Percentiles rank a stretch among this genome's conserved stretches.
Conservation (phyloP, 2,888 invertebrate species). For the Arge pagana region DNA sequence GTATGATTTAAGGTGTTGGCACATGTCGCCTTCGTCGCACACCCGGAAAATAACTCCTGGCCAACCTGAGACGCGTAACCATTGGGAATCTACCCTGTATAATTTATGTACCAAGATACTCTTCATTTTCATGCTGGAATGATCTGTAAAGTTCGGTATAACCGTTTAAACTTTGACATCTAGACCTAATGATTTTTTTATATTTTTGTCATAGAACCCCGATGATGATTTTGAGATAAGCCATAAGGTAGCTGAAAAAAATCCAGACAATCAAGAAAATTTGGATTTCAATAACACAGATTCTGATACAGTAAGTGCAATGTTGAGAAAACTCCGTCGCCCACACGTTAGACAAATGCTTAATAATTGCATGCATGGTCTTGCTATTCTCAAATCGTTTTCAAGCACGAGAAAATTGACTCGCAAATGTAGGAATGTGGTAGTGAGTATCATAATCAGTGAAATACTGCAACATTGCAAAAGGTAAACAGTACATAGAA, state of each 20-base stretch:
- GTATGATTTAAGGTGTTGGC: too few relatives aligned
- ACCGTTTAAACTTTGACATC: background rate
- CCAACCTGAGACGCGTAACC: too few relatives aligned
- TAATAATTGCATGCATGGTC: conserved; percentile 7
- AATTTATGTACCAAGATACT: too few relatives aligned
- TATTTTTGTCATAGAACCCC: background rate
- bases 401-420: background rate
- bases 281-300: background rate
- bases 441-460: conserved; percentile 5
- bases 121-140: too few relatives aligned
- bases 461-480: conserved; percentile 1
- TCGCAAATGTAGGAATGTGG: conserved; percentile 5
- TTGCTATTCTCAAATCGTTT: conserved; percentile 9
- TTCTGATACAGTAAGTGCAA: conserved; percentile 1
- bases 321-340: conserved; percentile 6
- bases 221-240: conserved; percentile 7
- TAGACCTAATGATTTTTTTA: background rate
- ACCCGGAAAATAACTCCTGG: too few relatives aligned
- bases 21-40: too few relatives aligned
- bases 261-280: conserved; percentile 2
- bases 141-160: too few relatives aligned
- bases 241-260: background rate
- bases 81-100: too few relatives aligned
- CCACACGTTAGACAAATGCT: conserved; percentile 9
- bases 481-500: background rate